Conservation (phyloP, 2,888 invertebrate species). For the Odontocerum albicorne region DNA sequence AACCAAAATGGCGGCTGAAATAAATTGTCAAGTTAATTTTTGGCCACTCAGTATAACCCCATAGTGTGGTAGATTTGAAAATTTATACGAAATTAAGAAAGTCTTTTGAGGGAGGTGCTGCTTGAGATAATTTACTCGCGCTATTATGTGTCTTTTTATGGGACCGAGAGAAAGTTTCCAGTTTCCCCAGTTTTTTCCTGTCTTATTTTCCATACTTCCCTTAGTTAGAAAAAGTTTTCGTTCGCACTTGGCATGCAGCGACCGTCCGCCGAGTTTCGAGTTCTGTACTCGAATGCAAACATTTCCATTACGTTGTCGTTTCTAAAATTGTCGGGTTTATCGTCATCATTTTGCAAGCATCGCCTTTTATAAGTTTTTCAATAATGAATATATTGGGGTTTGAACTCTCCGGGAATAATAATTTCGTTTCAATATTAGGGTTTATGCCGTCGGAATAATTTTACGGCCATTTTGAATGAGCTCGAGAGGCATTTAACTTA, state of each 20-base stretch:
- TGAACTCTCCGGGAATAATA: not conserved
- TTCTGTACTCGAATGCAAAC: constrained; percentile 17
- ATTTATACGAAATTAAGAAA: constrained; percentile 14
- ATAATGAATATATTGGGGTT: constrained; percentile 4
- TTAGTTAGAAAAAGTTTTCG: constrained; percentile 4
- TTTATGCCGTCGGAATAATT: not conserved
- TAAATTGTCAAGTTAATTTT: no score
- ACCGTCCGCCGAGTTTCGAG: constrained; percentile 4
- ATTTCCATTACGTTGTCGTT: constrained; percentile 13
- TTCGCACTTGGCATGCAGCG: constrained; percentile 14
- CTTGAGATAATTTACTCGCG: constrained; percentile 8
- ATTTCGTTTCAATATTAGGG: not conserved
- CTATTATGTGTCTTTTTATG: constrained; percentile 7
- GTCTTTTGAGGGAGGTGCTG: not conserved
- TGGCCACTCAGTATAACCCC: no score
- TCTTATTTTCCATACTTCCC: not conserved
- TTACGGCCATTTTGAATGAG: no score
- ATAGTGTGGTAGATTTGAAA: not conserved
- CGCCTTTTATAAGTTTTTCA: not conserved
- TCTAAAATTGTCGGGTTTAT: constrained; percentile 6
- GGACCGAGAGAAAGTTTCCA: not conserved
- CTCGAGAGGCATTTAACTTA: no score
- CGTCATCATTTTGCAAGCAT: not conserved
- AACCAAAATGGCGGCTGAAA: no score
- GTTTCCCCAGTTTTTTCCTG: constrained; percentile 1